phyloP scores from a whole-genome alignment of 2,113 vertebrate species.

The Planiliza haematocheilus region DNA sequence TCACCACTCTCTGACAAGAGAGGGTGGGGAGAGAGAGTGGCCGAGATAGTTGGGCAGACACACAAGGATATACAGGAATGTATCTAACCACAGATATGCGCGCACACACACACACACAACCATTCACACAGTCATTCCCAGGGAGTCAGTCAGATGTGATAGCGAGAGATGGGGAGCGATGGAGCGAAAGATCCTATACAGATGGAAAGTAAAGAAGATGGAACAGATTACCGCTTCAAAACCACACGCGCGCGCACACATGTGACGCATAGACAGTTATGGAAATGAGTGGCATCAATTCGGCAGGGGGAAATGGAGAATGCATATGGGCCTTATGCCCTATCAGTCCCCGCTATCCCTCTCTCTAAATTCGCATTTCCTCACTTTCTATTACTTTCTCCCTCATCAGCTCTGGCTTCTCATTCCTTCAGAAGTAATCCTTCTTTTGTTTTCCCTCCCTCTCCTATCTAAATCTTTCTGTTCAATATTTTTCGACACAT shows the following conservation, averaged over 20 bases:
- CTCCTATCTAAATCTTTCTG: constrained; percentile 38
- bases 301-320: constrained; percentile 58
- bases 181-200: constrained; percentile 72
- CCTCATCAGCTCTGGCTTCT: constrained; percentile 44
- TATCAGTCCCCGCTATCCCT: constrained; percentile 29
- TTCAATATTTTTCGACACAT: constrained; percentile 49
- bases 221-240: constrained; percentile 68
- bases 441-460: constrained; percentile 30
- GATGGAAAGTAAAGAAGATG: constrained; percentile 74
- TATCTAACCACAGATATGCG: constrained; percentile 54
- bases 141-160: constrained; percentile 69
- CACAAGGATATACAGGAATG: constrained; percentile 58
- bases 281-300: constrained; percentile 70
- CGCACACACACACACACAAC: background rate
- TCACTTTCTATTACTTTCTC: constrained; percentile 58
- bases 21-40: constrained; percentile 30
- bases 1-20: constrained; percentile 61
- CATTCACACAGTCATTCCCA: constrained; percentile 40
- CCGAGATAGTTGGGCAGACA: constrained; percentile 53
- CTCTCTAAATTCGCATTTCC: constrained; percentile 50
- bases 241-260: constrained; percentile 38
- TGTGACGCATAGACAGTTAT: constrained; percentile 36
- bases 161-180: constrained; percentile 69
- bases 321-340: constrained; percentile 27
- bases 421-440: constrained; percentile 38